Base-by-base conservation (phyloP, 2,113 vertebrate genomes). In the Dasyornis broadbenti region DNA sequence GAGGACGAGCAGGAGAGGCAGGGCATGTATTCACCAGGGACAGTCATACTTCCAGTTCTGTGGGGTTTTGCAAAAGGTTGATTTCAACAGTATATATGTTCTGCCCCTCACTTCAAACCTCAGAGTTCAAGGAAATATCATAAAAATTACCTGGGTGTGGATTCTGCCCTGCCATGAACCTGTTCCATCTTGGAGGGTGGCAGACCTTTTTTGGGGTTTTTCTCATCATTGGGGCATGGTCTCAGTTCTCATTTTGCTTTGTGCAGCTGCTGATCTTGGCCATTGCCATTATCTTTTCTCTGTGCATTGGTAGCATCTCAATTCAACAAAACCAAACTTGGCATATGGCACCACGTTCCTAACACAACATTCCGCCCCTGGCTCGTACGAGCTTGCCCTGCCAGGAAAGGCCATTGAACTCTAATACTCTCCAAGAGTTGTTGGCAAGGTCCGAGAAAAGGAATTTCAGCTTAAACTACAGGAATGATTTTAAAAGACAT, bases 41-140 rank as follows among this genome's bases (percentile, higher is more conserved):
- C 24, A 64, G 60, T 49, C 81, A 60, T 37, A 31, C 35, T 71
- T 83, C 56, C 68, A 72, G 59, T 44, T 15, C 33, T 24, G 5
- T 10, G 35, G 33, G 35, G 22, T 84, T 90, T 94, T 93, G 82
- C 90, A 95, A 93, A 90, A 90, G 71, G 7, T 66, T 56, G 54
- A 79, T 95, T 95, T 92, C 84, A 86, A 93, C 82, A 59, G 45
- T 0, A 1, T 30, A 19, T 16, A 4, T 64, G 45, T 85, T 61
- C 81, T 85, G 73, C 53, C 47, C 23, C 73, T 90, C 30, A 7
- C 6, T 40, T 80, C 47, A 83, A 85, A 57, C 27, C 24, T 47
- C 39, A 50, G 66, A 59, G 27, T 66, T 87, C 11, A 2, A 88
- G 47, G 42, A 85, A 91, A 54, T 66, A 82, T 17, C 52, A 59